Evolutionary conservation across 2,888 invertebrate species (phyloP).

Genomic region (Meteorus colon): DNA sequence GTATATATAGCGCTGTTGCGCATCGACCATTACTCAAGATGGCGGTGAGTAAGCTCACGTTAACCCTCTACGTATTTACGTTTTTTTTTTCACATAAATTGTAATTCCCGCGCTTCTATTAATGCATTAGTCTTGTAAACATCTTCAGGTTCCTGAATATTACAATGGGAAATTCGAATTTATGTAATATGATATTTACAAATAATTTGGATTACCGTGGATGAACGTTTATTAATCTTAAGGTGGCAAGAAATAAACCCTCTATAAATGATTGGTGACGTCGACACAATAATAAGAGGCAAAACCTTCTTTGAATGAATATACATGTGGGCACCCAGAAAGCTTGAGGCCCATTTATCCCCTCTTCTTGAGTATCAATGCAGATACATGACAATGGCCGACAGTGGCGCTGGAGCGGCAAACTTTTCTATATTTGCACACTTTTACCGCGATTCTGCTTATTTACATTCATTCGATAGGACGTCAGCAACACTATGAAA

Average conservation of each 20-base stretch:
- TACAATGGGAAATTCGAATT: neutral
- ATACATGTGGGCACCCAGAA: slow-evolving; percentile 11
- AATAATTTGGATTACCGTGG: neutral
- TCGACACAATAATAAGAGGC: slow-evolving; percentile 12
- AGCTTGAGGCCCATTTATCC: slow-evolving; percentile 53
- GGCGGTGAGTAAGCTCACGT: slow-evolving; percentile 46
- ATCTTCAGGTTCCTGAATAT: no score
- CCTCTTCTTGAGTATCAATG: slow-evolving; percentile 38
- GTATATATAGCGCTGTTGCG: slow-evolving; percentile 39
- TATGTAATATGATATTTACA: neutral
- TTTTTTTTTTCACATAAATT: slow-evolving; percentile 33
- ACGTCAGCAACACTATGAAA: no score
- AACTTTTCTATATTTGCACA: neutral
- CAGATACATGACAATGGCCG: slow-evolving; percentile 22
- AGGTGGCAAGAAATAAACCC: neutral
- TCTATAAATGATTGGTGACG: neutral
- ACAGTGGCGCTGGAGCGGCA: slow-evolving; percentile 44
- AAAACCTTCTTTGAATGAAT: slow-evolving; percentile 11
- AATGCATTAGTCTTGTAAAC: neutral
- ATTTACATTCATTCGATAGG: no score
- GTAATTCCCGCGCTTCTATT: slow-evolving; percentile 28
- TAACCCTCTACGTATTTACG: slow-evolving; percentile 30
- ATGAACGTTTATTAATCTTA: slow-evolving; percentile 4
- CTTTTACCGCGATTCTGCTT: neutral
- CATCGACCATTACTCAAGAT: slow-evolving; percentile 49